phyloP scores from a whole-genome alignment of 2,888 invertebrate genomes.

The Ethmia dodecea region DNA sequence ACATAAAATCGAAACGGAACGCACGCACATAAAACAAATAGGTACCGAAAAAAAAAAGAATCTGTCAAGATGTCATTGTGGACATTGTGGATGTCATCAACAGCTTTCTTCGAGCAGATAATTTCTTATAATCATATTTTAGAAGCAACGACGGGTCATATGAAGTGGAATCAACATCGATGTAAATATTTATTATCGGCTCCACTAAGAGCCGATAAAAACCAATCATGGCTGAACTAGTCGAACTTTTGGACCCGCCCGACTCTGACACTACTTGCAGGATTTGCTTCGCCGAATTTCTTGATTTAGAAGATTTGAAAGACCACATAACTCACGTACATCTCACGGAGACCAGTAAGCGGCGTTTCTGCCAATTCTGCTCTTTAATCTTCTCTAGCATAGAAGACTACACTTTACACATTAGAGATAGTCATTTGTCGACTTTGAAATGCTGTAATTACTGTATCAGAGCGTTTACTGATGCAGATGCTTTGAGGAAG shows the following conservation, averaged over 20 bases:
- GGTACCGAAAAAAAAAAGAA: no score
- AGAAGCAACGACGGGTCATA: no score
- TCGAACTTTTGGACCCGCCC: conserved; percentile 6
- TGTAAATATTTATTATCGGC: no score
- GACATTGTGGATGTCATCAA: no score
- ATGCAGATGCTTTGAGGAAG: conserved; percentile 14
- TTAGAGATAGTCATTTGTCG: conserved; percentile 38
- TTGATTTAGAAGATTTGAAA: conserved; percentile 47
- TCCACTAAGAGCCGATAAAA: no score
- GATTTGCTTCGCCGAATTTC: conserved; percentile 49
- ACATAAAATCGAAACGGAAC: no score
- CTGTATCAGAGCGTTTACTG: conserved; percentile 40
- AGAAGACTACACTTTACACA: conserved; percentile 38
- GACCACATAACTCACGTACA: conserved; percentile 49
- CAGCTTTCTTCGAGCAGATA: no score
- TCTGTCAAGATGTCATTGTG: no score
- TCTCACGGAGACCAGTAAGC: conserved; percentile 10
- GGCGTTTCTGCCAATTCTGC: conserved; percentile 41
- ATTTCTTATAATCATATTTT: no score
- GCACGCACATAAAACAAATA: no score
- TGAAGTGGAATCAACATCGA: no score
- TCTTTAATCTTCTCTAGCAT: conserved; percentile 24
- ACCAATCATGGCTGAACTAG: conserved; percentile 9
- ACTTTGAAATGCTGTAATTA: conserved; percentile 34
- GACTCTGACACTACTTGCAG: conserved; percentile 40